These are phyloP conservation scores for Arrhopalites spinosus DNA, from an alignment of 2,888 invertebrate genomes.

Conservation along the genomic window DNA sequence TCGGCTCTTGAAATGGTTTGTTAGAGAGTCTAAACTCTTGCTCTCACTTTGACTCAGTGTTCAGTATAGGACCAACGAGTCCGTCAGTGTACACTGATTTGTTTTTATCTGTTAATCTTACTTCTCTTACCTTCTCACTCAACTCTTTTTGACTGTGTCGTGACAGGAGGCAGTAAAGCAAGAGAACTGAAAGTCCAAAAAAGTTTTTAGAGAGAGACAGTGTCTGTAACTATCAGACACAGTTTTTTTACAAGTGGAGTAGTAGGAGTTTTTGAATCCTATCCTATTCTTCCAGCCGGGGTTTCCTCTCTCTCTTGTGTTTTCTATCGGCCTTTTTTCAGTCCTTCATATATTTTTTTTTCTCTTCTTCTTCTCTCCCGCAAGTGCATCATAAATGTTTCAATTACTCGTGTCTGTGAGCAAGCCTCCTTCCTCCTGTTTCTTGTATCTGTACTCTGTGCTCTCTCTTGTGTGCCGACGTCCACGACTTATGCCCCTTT, in stretches of 20 bases:
- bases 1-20: not conserved
- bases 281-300: not conserved
- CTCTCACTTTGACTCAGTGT: not conserved
- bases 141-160: too few species aligned
- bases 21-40: not conserved
- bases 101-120: slow-evolving; percentile 9
- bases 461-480: too few species aligned
- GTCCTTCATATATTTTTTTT: not conserved
- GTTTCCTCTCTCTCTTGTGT: not conserved
- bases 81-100: slow-evolving; percentile 4
- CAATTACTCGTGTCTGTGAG: not conserved
- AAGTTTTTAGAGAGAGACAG: too few species aligned
- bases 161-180: not conserved
- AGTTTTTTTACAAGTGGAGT: too few species aligned
- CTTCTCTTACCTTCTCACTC: not conserved
- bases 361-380: not conserved
- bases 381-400: not conserved
- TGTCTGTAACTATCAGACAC: too few species aligned
- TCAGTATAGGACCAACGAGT: not conserved
- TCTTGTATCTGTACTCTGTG: too few species aligned
- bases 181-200: not conserved
- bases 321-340: not conserved
- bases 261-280: too few species aligned
- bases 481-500: too few species aligned
- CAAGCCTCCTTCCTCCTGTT: not conserved